Evolutionary conservation across 2,797 vertebrate genomes (phyloP).

Genomic region (Zalophus californianus): DNA sequence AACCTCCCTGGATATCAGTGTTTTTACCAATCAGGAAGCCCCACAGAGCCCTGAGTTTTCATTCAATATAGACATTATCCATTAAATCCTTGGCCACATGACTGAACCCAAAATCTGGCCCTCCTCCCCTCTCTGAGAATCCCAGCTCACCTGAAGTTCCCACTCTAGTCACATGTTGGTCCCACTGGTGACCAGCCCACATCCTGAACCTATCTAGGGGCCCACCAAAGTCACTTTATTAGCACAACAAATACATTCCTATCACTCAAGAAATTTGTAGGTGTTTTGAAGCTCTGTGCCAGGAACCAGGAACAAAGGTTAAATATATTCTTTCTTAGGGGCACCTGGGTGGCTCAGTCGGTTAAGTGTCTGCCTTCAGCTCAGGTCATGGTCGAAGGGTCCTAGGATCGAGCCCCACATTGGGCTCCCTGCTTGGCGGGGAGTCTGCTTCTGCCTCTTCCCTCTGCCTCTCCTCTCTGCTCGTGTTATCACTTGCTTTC

Average conservation of each 20-base stretch:
- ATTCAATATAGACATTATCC: not conserved
- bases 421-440: too few species aligned
- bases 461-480: too few species aligned
- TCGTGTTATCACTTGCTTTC: too few species aligned
- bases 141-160: conserved; percentile 17
- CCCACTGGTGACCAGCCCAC: not conserved
- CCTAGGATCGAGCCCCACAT: too few species aligned
- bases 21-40: not conserved
- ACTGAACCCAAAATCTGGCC: not conserved
- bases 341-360: too few species aligned
- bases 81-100: not conserved
- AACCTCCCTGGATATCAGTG: not conserved
- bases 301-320: not conserved
- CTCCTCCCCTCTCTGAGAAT: not conserved
- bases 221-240: not conserved
- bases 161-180: not conserved
- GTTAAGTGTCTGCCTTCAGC: too few species aligned
- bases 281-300: not conserved
- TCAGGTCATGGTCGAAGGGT: too few species aligned
- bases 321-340: not conserved
- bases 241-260: not conserved
- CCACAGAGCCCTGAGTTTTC: not conserved
- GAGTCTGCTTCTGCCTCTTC: too few species aligned
- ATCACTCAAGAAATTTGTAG: not conserved
- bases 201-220: not conserved